A percentile compares a stretch with the other conserved stretches of the same genome.
phyloP scores from a whole-genome alignment of 2,888 invertebrate genomes.

The Diplazon laetatorius region DNA sequence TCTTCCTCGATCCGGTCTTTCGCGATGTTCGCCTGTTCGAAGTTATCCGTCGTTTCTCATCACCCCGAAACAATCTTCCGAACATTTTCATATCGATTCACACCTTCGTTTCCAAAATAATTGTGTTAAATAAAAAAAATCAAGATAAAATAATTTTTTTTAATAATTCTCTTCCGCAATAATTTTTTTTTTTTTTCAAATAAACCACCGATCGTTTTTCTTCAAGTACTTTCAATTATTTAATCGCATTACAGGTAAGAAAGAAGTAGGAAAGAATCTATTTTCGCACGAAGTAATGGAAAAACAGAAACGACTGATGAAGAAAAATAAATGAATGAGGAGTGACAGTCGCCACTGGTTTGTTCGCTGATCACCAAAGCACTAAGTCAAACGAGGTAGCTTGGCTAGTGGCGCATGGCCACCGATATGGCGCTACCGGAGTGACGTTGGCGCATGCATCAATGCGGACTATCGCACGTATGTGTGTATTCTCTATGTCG shows the following conservation, averaged over 20 bases:
- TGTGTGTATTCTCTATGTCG: conserved; percentile 10
- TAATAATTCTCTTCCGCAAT: neutral
- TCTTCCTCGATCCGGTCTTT: conserved; percentile 60
- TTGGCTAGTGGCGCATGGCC: conserved; percentile 64
- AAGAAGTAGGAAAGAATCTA: too few relatives aligned
- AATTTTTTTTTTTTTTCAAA: too few relatives aligned
- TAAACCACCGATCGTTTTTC: too few relatives aligned
- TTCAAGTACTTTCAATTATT: too few relatives aligned
- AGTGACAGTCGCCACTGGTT: conserved; percentile 54
- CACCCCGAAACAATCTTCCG: conserved; percentile 68
- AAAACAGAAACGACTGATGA: neutral
- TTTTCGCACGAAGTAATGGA: neutral
- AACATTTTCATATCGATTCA: conserved; percentile 70
- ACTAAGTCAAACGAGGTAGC: conserved; percentile 67
- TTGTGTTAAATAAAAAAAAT: conserved; percentile 1
- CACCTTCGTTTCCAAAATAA: neutral
- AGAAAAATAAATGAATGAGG: conserved; percentile 17
- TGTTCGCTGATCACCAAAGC: conserved; percentile 67
- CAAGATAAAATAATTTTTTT: neutral
- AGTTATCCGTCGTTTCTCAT: conserved; percentile 59
- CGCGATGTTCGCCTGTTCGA: conserved; percentile 56
- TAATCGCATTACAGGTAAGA: too few relatives aligned
- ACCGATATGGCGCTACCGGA: conserved; percentile 47
- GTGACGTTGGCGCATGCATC: conserved; percentile 55
- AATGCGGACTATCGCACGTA: conserved; percentile 38